Evolutionary conservation across 2,888 invertebrate genomes (phyloP), one percentile per base, ranked within the genome.

Genomic region (Catonia carolina): DNA sequence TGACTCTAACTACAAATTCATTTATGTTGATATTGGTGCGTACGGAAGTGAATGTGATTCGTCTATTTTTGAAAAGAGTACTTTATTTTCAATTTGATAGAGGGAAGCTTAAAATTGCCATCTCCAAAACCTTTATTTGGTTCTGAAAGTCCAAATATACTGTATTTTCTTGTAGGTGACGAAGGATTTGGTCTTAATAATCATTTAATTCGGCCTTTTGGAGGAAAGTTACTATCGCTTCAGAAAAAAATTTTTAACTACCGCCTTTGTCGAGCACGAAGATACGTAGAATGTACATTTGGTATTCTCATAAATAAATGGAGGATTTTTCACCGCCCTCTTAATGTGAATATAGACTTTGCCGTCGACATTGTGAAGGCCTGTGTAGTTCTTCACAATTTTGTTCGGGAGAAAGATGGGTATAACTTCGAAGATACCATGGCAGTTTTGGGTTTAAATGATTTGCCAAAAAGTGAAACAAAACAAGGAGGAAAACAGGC

Each of bases 221-320:
- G 54, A 53, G 65, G 65, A 56, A 55, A 27, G 49, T 20, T 55
- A 7, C 48, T 65, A 37, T 49, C 58, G 45, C 35, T 55, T 3
- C 27, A 61, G 33, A 65, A 67, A 56, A 60, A 58, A 55, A 56
- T 65, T 6, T 67, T 62, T 55, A 67, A 67, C 45, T 66, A 66
- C 56, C 58, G 65, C 7, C 36, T 64, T n/a, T 54, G 51, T 20
- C 47, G 63, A 50, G 66, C 63, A 33, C 35, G 66, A n/a, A 42
- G 66, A 36, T 63, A 58, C 37, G 55, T 65, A 5, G 66, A 67
- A 53, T 63, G 65, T 45, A 22, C 65, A 1, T 67, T 67, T 55
- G 66, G 65, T 7, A 65, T 67, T 53, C 36, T 67, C n/a, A 52
- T 55, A 22, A 69, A 68, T 61, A 71, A 69, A 61, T 70, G 68